These are phyloP conservation scores for Scaeva pyrastri DNA, from an alignment of 2,888 invertebrate species.

Conservation along the genomic window DNA sequence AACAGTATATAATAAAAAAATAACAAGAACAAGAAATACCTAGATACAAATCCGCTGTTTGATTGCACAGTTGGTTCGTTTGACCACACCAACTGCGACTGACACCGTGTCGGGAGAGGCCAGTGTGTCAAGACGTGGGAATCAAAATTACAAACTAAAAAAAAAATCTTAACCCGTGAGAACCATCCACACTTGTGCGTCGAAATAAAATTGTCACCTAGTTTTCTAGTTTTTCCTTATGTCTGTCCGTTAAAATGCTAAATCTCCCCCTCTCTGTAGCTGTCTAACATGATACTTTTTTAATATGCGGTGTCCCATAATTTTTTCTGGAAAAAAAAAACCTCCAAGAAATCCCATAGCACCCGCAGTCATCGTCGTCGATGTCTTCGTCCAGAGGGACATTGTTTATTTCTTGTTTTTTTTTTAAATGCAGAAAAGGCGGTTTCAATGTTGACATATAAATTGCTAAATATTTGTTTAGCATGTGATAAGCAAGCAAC, in stretches of 20 bases:
- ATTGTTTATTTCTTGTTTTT: slow-evolving; percentile 5
- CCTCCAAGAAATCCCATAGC: slow-evolving; percentile 1
- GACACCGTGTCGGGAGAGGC: not conserved
- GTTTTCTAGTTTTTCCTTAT: slow-evolving; percentile 28
- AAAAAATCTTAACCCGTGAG: not conserved
- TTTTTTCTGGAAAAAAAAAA: not conserved
- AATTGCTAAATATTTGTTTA: slow-evolving; percentile 33
- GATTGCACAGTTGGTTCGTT: slow-evolving; percentile 32
- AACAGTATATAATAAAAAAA: not conserved
- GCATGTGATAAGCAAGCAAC: slow-evolving; percentile 1
- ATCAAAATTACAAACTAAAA: not conserved
- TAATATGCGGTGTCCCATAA: not conserved
- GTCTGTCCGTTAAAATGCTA: not conserved
- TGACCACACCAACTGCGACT: not conserved
- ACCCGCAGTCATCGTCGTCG: not conserved
- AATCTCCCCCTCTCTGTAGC: slow-evolving; percentile 26
- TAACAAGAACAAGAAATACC: slow-evolving; percentile 5
- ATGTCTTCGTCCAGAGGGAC: not conserved
- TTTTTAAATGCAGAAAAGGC: slow-evolving; percentile 8
- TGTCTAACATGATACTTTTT: not conserved
- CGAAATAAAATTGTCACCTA: slow-evolving; percentile 23
- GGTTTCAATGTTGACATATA: slow-evolving; percentile 14
- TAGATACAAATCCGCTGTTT: slow-evolving; percentile 6
- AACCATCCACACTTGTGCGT: slow-evolving; percentile 40
- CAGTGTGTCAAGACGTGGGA: slow-evolving; percentile 37